phyloP scores from a whole-genome alignment of 2,113 vertebrate genomes.

The Phoenicopterus ruber region DNA sequence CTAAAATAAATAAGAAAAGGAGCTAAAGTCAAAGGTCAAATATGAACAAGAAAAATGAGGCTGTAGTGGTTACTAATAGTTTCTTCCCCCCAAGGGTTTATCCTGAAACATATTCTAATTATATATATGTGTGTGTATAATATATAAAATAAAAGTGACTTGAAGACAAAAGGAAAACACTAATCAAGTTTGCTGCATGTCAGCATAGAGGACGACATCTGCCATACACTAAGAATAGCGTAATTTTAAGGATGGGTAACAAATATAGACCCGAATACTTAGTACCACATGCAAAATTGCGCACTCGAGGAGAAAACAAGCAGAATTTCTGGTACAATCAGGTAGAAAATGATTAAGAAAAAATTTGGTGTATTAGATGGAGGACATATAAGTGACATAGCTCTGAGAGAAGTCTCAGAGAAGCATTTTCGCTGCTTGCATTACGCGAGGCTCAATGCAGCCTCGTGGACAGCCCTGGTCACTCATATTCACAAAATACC shows the following conservation, averaged over 20 bases:
- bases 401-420: neutral
- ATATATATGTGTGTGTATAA: rapidly evolving
- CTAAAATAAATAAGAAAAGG: neutral
- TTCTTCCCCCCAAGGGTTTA: neutral
- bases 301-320: neutral
- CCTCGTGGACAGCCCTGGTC: rapidly evolving
- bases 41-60: neutral
- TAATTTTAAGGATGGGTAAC: neutral
- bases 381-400: neutral
- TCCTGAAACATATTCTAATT: neutral
- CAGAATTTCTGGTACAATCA: neutral
- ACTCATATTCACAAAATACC: neutral
- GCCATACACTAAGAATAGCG: neutral
- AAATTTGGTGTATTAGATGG: neutral
- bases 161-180: neutral
- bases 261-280: neutral
- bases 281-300: neutral
- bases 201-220: neutral
- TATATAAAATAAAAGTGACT: neutral
- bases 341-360: neutral
- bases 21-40: neutral
- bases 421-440: neutral
- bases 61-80: neutral
- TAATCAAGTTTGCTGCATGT: neutral
- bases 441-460: rapidly evolving